Evolutionary conservation across 2,888 invertebrate species (phyloP).

Genomic region (Temnothorax rugatulus): DNA sequence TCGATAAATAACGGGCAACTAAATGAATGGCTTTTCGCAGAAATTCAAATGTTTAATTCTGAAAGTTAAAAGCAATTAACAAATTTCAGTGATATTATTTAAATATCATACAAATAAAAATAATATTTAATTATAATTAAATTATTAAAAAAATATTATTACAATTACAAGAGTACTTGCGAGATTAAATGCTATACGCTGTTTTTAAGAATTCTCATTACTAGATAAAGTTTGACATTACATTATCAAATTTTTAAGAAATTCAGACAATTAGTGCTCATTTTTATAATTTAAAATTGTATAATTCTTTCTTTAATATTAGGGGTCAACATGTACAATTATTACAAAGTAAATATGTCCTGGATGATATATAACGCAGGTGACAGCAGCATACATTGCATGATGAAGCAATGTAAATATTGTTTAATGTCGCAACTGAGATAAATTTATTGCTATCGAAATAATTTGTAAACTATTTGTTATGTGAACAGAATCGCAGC

Average conservation of each 20-base stretch:
- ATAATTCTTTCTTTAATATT: not conserved
- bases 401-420: constrained; percentile 18
- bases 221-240: not conserved
- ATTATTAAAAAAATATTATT: not conserved
- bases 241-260: not conserved
- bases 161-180: not conserved
- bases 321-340: not conserved
- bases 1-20: constrained; percentile 16
- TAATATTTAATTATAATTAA: not conserved
- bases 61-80: not conserved
- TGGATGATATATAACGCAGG: not conserved
- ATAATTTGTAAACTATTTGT: constrained; percentile 45
- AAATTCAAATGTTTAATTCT: not conserved
- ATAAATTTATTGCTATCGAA: constrained; percentile 39
- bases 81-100: constrained; percentile 10
- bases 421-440: not conserved
- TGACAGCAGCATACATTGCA: not conserved
- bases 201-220: not conserved
- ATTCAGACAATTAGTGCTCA: not conserved
- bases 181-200: not conserved
- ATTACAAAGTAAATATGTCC: not conserved
- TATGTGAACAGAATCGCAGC: constrained; percentile 29
- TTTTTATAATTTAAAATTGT: not conserved
- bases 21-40: not conserved
- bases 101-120: not conserved